Base-by-base conservation (phyloP, 1,140 invertebrate genomes). In the Magallana angulata region DNA sequence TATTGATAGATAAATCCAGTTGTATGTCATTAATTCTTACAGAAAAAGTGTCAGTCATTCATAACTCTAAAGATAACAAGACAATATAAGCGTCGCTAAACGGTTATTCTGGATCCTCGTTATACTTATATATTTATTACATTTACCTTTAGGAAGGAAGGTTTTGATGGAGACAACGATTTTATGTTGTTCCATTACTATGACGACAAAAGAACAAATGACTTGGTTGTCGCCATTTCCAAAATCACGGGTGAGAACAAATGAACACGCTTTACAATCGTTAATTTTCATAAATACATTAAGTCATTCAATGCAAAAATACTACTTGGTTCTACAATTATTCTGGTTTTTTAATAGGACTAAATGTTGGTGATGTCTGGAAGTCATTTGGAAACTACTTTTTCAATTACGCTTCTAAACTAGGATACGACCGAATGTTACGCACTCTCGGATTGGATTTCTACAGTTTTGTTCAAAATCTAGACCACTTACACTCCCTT, bases 381-480 rank as follows among this genome's bases (percentile, higher is more conserved):
- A 91, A 94, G 82, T 86, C 91, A 8, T 94, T 93, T 85, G 93
- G 93, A 2, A 90, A 92, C 64, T 92, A 90, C 82, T 94, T 94
- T 48, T 88, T 90, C 18, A 88, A 62, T 71, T 89, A 90, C 85
- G 88, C 87, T 62, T 59, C 90, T 24, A 87, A 85, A 57, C 89
- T 88, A 57, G 90, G 90, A 12, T 91, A 91, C 64, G 90, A 91
- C 57, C 83, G 89, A 68, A 90, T 91, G 91, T 82, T 91, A 60
- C 64, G 87, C 12, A 92, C 90, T 3, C 86, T 91, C 14, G 90
- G 91, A 4, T 57, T 84, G 3, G 88, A 91, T 85, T 90, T 92
- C 12, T 76, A 71, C 14, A 82, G 87, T 36, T 91, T 92, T 84
- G 87, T 91, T n/a, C 90, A 92, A 86, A 91, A 90, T 68, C 85